phyloP scores from a whole-genome alignment of 2,797 vertebrate genomes.

The Acanthurus leucopareius region DNA sequence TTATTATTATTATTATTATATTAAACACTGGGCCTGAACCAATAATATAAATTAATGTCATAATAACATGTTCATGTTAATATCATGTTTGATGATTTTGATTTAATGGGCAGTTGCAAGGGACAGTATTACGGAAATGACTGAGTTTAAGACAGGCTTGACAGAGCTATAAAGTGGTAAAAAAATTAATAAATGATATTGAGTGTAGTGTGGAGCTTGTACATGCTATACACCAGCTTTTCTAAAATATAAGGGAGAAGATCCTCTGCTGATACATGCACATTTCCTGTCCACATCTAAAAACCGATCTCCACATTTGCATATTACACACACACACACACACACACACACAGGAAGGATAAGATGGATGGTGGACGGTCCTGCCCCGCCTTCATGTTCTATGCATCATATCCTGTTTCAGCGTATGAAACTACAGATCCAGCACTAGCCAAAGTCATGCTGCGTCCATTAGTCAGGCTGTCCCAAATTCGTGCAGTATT shows the following conservation, averaged over 20 bases:
- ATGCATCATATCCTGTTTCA: conserved; percentile 50
- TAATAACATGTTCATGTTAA: no score
- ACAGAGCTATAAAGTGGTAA: neutral
- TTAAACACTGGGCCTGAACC: neutral
- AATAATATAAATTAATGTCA: no score
- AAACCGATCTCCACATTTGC: conserved; percentile 45
- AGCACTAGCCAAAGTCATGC: conserved; percentile 35
- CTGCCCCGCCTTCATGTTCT: conserved; percentile 48
- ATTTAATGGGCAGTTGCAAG: neutral
- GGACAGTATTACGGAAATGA: no score
- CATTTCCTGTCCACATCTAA: conserved; percentile 44
- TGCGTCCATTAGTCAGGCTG: conserved; percentile 63
- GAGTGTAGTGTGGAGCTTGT: neutral
- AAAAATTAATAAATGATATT: neutral
- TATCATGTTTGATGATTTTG: neutral
- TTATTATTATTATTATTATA: no score
- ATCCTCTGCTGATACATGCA: conserved; percentile 25
- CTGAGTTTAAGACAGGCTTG: neutral
- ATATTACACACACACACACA: conserved; percentile 33
- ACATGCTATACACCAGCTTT: neutral
- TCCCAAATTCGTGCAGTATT: conserved; percentile 68
- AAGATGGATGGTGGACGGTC: conserved; percentile 36
- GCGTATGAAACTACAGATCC: conserved; percentile 36
- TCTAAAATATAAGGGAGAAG: neutral
- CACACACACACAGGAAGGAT: conserved; percentile 38